These are phyloP conservation scores for Stomorhina lunata DNA, from an alignment of 2,888 invertebrate genomes.

Conservation along the genomic window DNA sequence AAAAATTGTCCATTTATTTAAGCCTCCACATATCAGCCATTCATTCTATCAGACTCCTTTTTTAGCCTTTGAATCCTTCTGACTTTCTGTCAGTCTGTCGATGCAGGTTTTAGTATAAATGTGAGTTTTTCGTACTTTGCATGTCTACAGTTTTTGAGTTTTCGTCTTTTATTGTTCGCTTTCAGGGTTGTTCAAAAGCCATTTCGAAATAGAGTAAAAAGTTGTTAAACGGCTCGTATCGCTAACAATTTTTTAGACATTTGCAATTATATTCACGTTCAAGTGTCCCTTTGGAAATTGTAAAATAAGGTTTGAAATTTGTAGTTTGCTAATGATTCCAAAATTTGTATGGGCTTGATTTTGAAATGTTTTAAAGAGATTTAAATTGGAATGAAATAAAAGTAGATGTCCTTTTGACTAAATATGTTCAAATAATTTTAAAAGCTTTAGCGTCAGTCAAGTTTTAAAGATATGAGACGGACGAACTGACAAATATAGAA, in stretches of 20 bases:
- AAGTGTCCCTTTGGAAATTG: slow-evolving; percentile 51
- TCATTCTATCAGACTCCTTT: background rate
- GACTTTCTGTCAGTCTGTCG: slow-evolving; percentile 1
- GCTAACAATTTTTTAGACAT: slow-evolving; percentile 24
- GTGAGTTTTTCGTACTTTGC: slow-evolving; percentile 1
- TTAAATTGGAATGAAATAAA: background rate
- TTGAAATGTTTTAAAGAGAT: background rate
- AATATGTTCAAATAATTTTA: no score
- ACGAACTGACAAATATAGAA: no score
- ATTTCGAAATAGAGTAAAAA: slow-evolving; percentile 8
- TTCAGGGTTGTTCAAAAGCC: slow-evolving; percentile 32
- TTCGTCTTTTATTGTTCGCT: background rate
- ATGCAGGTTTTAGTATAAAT: background rate
- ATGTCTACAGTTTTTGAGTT: background rate
- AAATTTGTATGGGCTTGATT: background rate
- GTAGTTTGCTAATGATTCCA: slow-evolving; percentile 12
- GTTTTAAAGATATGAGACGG: no score
- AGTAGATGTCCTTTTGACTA: no score
- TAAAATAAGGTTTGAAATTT: background rate
- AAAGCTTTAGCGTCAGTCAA: no score
- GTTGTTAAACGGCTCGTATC: slow-evolving; percentile 15
- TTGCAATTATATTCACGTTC: slow-evolving; percentile 25
- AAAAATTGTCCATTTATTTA: slow-evolving; percentile 40
- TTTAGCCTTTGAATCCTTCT: slow-evolving; percentile 13
- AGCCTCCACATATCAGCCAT: slow-evolving; percentile 27